Evolutionary conservation across 2,888 invertebrate species (phyloP).

Genomic region (Sinopyrophorus schimmeli): DNA sequence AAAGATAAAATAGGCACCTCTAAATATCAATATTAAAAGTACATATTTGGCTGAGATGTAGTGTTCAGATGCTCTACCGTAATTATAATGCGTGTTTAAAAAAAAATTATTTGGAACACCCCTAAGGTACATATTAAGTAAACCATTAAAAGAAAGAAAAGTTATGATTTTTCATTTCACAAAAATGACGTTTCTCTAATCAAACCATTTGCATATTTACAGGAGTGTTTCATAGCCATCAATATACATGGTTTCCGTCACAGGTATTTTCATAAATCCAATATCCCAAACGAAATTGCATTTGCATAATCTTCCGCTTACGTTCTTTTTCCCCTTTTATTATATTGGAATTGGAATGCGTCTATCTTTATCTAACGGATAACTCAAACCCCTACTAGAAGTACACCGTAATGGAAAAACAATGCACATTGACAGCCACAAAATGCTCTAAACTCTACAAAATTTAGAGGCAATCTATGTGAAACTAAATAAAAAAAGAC

Average conservation of each 20-base stretch:
- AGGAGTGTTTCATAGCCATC: constrained; percentile 44
- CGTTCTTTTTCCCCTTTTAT: constrained; percentile 38
- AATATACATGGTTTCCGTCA: constrained; percentile 46
- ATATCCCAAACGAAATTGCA: constrained; percentile 56
- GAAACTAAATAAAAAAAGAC: too few relatives aligned
- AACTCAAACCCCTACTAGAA: constrained; percentile 28
- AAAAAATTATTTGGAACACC: too few relatives aligned
- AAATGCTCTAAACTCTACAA: constrained; percentile 31
- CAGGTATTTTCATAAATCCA: constrained; percentile 55
- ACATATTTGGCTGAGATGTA: too few relatives aligned
- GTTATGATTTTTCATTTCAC: too few relatives aligned
- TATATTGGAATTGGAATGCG: constrained; percentile 28
- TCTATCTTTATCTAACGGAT: constrained; percentile 27
- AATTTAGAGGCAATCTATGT: constrained; percentile 26
- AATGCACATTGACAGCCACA: constrained; percentile 38
- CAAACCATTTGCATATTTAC: constrained; percentile 36
- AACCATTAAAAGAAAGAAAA: neutral
- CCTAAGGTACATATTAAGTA: too few relatives aligned
- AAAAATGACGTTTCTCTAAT: constrained; percentile 26
- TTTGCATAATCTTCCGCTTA: constrained; percentile 56
- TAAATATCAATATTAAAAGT: too few relatives aligned
- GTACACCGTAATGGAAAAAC: constrained; percentile 39
- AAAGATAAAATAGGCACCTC: too few relatives aligned
- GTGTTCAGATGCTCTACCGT: too few relatives aligned
- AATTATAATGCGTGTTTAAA: too few relatives aligned